These are phyloP conservation scores for Electrona antarctica DNA, from an alignment of 2,113 vertebrate genomes.

Conservation along the genomic window DNA sequence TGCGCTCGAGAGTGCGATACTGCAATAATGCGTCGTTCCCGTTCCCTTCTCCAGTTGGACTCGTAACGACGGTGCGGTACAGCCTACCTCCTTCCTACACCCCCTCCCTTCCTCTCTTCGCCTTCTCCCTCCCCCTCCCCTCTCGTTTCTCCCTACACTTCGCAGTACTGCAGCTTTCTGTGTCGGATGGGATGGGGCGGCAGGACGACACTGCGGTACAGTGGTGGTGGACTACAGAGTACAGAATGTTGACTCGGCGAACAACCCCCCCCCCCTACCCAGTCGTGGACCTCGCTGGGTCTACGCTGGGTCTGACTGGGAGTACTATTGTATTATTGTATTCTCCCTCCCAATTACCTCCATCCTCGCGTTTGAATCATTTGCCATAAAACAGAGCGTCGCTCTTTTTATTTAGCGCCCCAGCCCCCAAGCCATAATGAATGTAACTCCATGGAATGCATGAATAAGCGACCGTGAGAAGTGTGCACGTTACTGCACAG, in stretches of 20 bases:
- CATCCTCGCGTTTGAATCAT: too few species aligned
- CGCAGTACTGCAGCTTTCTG: conserved; percentile 76
- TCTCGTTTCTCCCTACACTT: conserved; percentile 55
- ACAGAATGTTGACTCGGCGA: conserved; percentile 70
- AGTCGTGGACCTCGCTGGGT: not conserved
- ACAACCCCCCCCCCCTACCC: not conserved
- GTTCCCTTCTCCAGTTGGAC: conserved; percentile 68
- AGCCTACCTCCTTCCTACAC: conserved; percentile 17
- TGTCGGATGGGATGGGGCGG: conserved; percentile 58
- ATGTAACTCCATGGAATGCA: too few species aligned
- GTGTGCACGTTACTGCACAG: not conserved
- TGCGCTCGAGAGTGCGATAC: conserved; percentile 53
- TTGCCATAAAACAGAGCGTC: too few species aligned
- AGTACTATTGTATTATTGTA: not conserved
- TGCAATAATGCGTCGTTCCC: conserved; percentile 80
- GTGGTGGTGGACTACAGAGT: conserved; percentile 31
- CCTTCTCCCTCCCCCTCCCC: conserved; percentile 5
- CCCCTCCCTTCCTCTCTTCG: not conserved
- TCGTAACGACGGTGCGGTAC: conserved; percentile 73
- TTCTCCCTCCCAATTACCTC: not conserved
- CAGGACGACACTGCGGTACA: conserved; percentile 79
- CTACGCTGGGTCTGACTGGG: too few species aligned
- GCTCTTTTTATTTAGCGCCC: not conserved
- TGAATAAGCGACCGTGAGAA: not conserved
- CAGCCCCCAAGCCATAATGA: not conserved